Evolutionary conservation across 2,113 vertebrate genomes (phyloP), one percentile per base, ranked within the genome.

Genomic region (Halichoerus grypus): DNA sequence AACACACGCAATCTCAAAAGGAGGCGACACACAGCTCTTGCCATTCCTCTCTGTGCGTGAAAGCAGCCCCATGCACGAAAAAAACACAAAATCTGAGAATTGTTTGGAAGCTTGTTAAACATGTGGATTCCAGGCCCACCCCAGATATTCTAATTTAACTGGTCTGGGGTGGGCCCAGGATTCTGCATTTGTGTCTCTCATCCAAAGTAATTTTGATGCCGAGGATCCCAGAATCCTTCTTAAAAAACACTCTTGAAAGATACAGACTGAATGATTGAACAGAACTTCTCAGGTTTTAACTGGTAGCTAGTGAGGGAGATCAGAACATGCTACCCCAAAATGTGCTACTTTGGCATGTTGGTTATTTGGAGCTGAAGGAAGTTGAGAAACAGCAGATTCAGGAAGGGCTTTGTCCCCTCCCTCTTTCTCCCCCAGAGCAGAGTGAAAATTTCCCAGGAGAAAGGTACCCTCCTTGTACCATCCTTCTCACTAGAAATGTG

Each of bases 181-280:
- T 28, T 91, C 59, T 65, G 69, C 65, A 57, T 57, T 59, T 76
- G 9, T 71, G 12, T 65, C 31, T 74, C 67, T 79, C 7, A 61
- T 84, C 21, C 26, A 28, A 65, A 51, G 53, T 84, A 5, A 81
- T 53, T 84, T 84, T 92, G n/a, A 85, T 81, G 67, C 24, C 46
- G 11, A 87, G 5, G n/a, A 65, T 86, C 55, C 49, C 59, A 96
- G 72, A 19, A 55, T 96, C 59, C 92, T 81, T 26, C 51, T 92
- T 71, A 55, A 71, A 92, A 77, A 86, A 53, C 28, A 21, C 21
- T 65, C 36, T 91, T 83, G 51, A 53, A 85, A 69, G 57, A 59
- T 12, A 76, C 5, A 4, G 22, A 85, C 9, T 61, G 24, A 71
- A 39, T 1, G n/a, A 65, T 1, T 59, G 16, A 26, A n/a, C 53